Percentiles rank a stretch among this genome's conserved stretches.
These are phyloP conservation scores for Semnornis frantzii DNA, from an alignment of 2,113 vertebrate species.

Conservation along the genomic window DNA sequence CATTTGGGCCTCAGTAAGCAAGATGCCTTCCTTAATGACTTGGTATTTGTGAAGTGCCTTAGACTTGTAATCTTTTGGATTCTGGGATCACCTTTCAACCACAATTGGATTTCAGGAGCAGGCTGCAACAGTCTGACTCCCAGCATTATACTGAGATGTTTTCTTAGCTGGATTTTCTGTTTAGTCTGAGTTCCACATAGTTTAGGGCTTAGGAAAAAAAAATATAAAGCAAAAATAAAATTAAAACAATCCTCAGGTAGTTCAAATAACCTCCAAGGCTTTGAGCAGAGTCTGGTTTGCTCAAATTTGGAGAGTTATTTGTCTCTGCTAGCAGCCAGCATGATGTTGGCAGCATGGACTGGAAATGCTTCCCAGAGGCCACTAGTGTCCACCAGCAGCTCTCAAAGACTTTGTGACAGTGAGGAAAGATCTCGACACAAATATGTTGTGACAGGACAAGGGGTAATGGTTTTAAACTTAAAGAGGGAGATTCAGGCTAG, in stretches of 20 bases:
- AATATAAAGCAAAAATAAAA: neutral
- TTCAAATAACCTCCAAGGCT: neutral
- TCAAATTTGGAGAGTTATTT: neutral
- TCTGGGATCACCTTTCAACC: constrained; percentile 29
- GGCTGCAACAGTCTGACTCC: neutral
- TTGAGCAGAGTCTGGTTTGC: neutral
- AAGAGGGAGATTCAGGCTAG: neutral
- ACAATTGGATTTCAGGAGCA: constrained; percentile 19
- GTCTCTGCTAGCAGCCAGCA: neutral
- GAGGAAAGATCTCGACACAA: neutral
- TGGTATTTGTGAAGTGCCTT: neutral
- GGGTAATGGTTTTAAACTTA: neutral
- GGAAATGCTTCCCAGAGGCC: too few relatives aligned
- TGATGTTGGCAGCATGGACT: rapidly evolving
- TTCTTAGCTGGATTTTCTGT: constrained; percentile 53
- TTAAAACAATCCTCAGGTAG: neutral
- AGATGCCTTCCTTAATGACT: neutral
- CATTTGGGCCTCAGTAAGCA: neutral
- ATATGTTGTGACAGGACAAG: neutral
- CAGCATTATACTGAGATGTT: neutral
- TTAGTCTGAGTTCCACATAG: constrained; percentile 31
- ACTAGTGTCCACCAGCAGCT: neutral
- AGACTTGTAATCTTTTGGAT: neutral
- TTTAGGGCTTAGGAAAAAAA: neutral
- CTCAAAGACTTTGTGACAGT: neutral